Conservation (phyloP, 2,113 vertebrate species). For the Sinocyclocheilus maitianheensis region DNA sequence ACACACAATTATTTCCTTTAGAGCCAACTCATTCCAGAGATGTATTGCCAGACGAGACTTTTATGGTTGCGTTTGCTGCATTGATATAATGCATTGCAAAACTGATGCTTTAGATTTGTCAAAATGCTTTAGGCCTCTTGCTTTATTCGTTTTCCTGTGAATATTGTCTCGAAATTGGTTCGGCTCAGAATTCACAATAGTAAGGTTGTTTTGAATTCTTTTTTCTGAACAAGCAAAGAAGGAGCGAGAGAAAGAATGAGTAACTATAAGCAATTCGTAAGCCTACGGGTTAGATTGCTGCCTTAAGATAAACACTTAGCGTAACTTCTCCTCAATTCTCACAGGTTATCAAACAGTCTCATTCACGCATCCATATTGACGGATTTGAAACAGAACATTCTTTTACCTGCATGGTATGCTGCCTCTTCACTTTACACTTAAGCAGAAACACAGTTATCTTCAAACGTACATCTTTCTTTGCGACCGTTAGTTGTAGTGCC, state of each 20-base stretch:
- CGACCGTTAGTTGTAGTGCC: conserved; percentile 1
- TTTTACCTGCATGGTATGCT: not conserved
- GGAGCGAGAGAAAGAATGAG: conserved; percentile 20
- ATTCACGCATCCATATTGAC: not conserved
- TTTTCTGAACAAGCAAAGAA: not conserved
- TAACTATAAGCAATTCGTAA: conserved; percentile 4
- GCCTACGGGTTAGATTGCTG: conserved; percentile 21
- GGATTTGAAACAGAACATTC: not conserved
- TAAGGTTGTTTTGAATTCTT: not conserved
- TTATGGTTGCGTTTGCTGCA: not conserved
- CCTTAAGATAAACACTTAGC: conserved; percentile 1
- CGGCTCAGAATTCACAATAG: conserved; percentile 7
- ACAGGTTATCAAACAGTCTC: conserved; percentile 4
- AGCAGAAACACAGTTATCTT: conserved; percentile 10
- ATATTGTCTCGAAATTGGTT: conserved; percentile 43
- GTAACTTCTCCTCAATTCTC: not conserved
- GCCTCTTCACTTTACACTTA: not conserved
- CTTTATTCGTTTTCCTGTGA: conserved; percentile 25
- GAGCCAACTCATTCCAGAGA: not conserved
- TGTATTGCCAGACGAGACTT: not conserved
- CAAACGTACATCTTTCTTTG: conserved; percentile 21
- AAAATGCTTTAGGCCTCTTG: conserved; percentile 11
- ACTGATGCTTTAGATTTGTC: conserved; percentile 21
- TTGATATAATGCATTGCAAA: conserved; percentile 7
- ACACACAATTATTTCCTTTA: not conserved